Base-by-base conservation (phyloP, 2,888 invertebrate species). In the Leuctra nigra region DNA sequence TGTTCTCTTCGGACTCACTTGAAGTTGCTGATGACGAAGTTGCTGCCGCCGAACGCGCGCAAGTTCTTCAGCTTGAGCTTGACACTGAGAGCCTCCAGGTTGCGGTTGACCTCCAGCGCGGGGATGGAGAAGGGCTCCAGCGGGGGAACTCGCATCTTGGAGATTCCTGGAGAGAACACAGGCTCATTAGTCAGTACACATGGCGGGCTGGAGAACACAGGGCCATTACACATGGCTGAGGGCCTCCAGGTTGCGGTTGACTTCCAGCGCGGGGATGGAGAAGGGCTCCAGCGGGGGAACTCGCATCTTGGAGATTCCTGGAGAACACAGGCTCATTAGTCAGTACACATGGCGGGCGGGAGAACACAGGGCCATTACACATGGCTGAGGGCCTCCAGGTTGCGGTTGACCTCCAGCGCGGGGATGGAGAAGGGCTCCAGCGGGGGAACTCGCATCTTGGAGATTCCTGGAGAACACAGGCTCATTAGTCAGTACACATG, bases 261-360 rank as follows among this genome's bases (percentile, higher is more conserved):
- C 29, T 11, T 61, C 13, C 47, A 63, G 57, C n/a, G 60, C 33
- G 0, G 66, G 63, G 53, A 85, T 70, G 44, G 73, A 71, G 22
- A 85, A 70, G 0, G 84, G 84, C 63, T 85, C 85, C 24, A 84
- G 74, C 0, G 80, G 73, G 0, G 86, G 85, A 3, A 84, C 83
- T n/a, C 79, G 77, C 52, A 85, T 69, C 68, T 84, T 84, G 1
- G 82, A 81, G 56, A 86, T 84, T 46, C 86, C 78, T 78, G 61
- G 14, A 53, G 22, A 59, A 14, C 3, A 4, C 6, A 36, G n/a
- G 36, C n/a, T 14, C 4, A 3, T 36, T 14, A 6, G 13, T 36
- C 4, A n/a, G n/a, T n/a, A n/a, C n/a, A 39, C 16, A 20, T 39
- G 39, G 20, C 39, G 16, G 18, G 14, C 9, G 39, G 36, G 6